Base-by-base conservation (phyloP, 2,888 invertebrate genomes). In the Parnassius orleans region DNA sequence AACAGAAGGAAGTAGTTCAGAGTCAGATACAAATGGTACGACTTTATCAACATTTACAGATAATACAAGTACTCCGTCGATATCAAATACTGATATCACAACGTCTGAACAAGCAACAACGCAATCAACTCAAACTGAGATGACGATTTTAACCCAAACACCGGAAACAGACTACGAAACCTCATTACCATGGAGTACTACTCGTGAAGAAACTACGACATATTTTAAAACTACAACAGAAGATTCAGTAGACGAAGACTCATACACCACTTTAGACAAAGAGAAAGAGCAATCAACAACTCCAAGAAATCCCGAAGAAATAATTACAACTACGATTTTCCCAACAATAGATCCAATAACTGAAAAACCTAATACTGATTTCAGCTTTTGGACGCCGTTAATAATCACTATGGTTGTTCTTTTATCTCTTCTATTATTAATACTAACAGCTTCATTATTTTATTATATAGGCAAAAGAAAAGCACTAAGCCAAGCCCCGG, bases 401-500 rank as follows among this genome's bases (percentile, higher is more conserved):
- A 58, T 61, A 42, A 61, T 65, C 10, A 46, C 57, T 15, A 33
- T 63, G 54, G 46, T 60, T 15, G 60, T 55, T 5, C 43, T 65
- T 48, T 41, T 55, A 46, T 44, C 54, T 10, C 5, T 65, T 11
- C 44, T 63, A 15, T 3, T 60, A 42, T 55, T 65, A 41, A 48
- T 57, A 15, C 47, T 65, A 14, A 55, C 61, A 41, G 53, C 60
- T 11, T 19, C 44, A 42, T 48, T 57, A 15, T 65, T 58, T 44
- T 65, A 65, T 43, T 2, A 47, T 51, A 41, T 65, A 9, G 65
- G 65, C 10, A 60, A 60, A 58, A 55, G 57, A 33, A 69, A 57
- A 58, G 68, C 65, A 3, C 59, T 67, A 58, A 58, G 63, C 66
- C 54, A 63, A 58, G 33, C 11, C 2, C 56, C 58, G 15, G 48